Evolutionary conservation across 1,140 invertebrate species (phyloP).

Genomic region (Macrocentrus cingulum): DNA sequence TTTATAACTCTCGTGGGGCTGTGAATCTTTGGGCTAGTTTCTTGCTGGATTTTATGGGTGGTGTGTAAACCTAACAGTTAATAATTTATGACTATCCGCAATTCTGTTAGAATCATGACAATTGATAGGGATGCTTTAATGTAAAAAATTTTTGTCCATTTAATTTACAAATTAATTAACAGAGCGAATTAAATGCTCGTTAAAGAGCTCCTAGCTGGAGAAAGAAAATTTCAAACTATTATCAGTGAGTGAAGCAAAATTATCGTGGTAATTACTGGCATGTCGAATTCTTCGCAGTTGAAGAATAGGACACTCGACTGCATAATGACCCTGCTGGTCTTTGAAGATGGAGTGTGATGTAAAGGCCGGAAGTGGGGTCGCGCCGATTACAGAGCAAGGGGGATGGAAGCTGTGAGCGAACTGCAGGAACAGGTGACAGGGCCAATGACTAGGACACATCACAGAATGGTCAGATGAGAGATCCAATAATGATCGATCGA

Average conservation of each 20-base stretch:
- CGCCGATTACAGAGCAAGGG: conserved; percentile 32
- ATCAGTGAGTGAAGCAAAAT: neutral
- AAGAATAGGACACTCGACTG: neutral
- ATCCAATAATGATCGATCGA: conserved; percentile 49
- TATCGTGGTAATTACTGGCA: conserved; percentile 5
- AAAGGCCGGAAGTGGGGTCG: conserved; percentile 35
- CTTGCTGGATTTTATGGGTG: neutral
- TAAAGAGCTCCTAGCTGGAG: too few species aligned
- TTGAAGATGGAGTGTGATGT: conserved; percentile 36
- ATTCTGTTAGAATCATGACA: too few species aligned
- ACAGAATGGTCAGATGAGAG: neutral
- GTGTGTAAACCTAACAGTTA: too few species aligned
- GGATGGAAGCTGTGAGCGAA: conserved; percentile 29
- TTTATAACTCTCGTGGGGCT: neutral
- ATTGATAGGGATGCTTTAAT: too few species aligned
- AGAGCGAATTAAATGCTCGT: too few species aligned
- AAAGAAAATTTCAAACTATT: too few species aligned
- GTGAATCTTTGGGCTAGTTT: neutral
- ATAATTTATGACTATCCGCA: too few species aligned
- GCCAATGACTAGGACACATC: too few species aligned
- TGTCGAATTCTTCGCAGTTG: neutral
- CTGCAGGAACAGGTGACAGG: conserved; percentile 14
- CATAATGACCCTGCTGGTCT: conserved; percentile 26
- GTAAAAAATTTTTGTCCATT: too few species aligned
- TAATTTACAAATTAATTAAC: too few species aligned